These are phyloP conservation scores for Pelobates fuscus DNA, from an alignment of 2,113 vertebrate species.

Conservation along the genomic window DNA sequence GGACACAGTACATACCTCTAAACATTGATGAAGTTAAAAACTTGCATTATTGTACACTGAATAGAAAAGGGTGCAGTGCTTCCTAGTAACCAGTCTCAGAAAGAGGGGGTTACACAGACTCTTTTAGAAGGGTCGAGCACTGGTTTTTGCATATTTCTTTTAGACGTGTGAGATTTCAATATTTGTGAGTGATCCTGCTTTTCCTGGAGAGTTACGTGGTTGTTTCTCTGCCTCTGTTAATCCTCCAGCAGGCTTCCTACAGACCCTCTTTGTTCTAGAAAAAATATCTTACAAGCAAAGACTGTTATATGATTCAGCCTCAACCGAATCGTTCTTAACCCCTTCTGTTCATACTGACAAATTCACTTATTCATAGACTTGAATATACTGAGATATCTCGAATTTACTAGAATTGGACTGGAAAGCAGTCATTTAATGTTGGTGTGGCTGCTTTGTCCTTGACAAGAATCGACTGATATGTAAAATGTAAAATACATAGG, in stretches of 20 bases:
- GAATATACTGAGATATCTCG: too few relatives aligned
- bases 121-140: not conserved
- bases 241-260: conserved; percentile 21
- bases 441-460: too few relatives aligned
- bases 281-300: conserved; percentile 22
- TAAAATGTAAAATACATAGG: too few relatives aligned
- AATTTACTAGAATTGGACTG: too few relatives aligned
- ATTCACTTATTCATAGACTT: too few relatives aligned
- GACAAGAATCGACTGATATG: too few relatives aligned
- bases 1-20: too few relatives aligned
- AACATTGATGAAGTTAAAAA: too few relatives aligned
- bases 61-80: too few relatives aligned
- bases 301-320: conserved; percentile 21
- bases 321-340: conserved; percentile 28
- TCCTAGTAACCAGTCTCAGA: not conserved
- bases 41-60: too few relatives aligned
- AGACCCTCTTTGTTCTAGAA: conserved; percentile 38
- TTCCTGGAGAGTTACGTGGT: conserved; percentile 43
- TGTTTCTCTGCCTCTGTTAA: conserved; percentile 26
- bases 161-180: conserved; percentile 46
- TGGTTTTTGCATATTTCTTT: conserved; percentile 32
- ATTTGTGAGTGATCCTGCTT: conserved; percentile 37
- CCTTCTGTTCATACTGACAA: too few relatives aligned
- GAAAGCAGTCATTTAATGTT: too few relatives aligned
- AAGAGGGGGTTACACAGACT: not conserved